phyloP scores from a whole-genome alignment of 2,113 vertebrate species.

The Anhinga anhinga region DNA sequence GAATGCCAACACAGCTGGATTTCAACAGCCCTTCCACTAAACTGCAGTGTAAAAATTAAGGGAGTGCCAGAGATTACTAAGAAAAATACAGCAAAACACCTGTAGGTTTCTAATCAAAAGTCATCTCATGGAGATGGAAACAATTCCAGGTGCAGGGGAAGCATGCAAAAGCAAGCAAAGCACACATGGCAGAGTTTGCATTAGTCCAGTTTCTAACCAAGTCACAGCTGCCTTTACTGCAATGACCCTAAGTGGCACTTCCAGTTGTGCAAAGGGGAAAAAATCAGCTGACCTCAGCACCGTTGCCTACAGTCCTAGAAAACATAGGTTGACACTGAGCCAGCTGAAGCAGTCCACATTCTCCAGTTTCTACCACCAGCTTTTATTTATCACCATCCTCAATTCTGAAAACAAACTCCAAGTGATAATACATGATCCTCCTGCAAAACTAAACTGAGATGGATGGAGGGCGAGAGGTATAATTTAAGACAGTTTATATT shows the following conservation, averaged over 20 bases:
- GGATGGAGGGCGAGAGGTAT: background rate
- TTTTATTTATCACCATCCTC: background rate
- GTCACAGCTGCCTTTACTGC: background rate
- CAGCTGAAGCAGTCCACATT: background rate
- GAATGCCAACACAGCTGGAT: constrained; percentile 54
- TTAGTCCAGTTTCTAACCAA: background rate
- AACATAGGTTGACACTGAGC: fast-evolving
- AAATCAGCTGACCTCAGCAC: background rate
- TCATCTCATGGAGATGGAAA: background rate
- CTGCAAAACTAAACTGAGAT: background rate
- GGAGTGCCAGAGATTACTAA: background rate
- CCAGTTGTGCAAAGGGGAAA: background rate
- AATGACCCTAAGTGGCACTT: background rate
- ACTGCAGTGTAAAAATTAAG: background rate
- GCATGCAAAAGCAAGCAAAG: background rate
- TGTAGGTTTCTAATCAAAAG: background rate
- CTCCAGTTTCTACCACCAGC: background rate
- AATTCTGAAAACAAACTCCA: background rate
- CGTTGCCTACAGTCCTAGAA: background rate
- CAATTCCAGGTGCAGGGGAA: constrained; percentile 25
- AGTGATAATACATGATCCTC: background rate
- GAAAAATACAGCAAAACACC: constrained; percentile 13
- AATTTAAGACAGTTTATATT: background rate
- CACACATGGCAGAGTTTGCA: background rate
- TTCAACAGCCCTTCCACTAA: constrained; percentile 28